Percentiles rank a stretch among this genome's conserved stretches.
phyloP scores from a whole-genome alignment of 2,888 invertebrate species.

The Lapara coniferarum region DNA sequence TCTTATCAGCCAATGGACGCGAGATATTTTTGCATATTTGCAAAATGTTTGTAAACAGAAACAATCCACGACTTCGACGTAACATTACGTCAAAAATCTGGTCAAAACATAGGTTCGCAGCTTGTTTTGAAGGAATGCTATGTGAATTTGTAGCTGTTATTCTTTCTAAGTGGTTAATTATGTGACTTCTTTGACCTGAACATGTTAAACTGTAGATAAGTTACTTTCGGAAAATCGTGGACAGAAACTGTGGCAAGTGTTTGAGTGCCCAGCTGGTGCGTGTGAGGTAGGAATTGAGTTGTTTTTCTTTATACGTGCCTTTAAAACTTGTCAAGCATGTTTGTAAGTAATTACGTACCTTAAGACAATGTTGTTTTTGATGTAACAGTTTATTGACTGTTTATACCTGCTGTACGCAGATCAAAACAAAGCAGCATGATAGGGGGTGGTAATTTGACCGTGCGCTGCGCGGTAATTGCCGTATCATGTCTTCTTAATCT shows the following conservation, averaged over 20 bases:
- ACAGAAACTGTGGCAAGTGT: conserved; percentile 42
- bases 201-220: conserved; percentile 33
- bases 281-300: conserved; percentile 38
- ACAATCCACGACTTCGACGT: conserved; percentile 2
- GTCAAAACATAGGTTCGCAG: conserved; percentile 62
- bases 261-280: conserved; percentile 66
- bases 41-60: conserved; percentile 1
- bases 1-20: background rate
- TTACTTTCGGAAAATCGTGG: conserved; percentile 37
- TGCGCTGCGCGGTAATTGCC: background rate
- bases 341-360: background rate
- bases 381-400: conserved; percentile 2
- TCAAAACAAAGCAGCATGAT: conserved; percentile 22
- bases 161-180: conserved; percentile 38
- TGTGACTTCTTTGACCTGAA: conserved; percentile 31
- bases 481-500: background rate
- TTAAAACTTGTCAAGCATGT: conserved; percentile 11
- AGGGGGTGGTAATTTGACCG: background rate
- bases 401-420: conserved; percentile 10
- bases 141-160: conserved; percentile 34
- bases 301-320: conserved; percentile 2
- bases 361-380: background rate
- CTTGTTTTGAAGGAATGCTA: conserved; percentile 61
- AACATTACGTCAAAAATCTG: conserved; percentile 51
- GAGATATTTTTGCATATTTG: background rate